Conservation (phyloP, 2,888 invertebrate species). For the Poecilus cupreus region DNA sequence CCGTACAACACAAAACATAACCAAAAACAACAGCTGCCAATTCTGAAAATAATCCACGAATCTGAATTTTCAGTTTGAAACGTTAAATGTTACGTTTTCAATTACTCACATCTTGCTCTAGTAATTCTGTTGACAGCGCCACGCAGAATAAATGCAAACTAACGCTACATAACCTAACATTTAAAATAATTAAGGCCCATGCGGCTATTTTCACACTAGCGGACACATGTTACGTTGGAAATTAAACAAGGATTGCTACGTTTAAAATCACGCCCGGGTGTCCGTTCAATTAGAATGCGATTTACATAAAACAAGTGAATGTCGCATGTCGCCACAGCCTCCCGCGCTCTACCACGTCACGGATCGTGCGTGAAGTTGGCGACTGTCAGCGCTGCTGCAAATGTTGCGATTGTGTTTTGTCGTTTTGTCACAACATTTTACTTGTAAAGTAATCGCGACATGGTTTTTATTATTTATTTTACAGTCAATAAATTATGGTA, state of each 20-base stretch:
- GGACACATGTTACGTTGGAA: conserved; percentile 40
- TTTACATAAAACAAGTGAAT: conserved; percentile 49
- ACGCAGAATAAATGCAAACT: neutral
- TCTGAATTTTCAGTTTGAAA: too few species aligned
- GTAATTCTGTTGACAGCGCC: conserved; percentile 15
- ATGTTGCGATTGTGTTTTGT: too few species aligned
- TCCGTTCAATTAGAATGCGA: conserved; percentile 36
- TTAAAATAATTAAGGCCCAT: conserved; percentile 36
- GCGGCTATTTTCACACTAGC: neutral
- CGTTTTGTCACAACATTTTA: too few species aligned
- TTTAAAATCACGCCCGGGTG: conserved; percentile 1
- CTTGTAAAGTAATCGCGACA: too few species aligned
- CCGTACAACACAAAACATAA: too few species aligned
- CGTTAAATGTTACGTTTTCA: neutral
- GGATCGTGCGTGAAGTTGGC: too few species aligned
- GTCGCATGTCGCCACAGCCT: neutral
- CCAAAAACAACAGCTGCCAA: too few species aligned
- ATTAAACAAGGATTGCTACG: conserved; percentile 14
- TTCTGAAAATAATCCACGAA: too few species aligned
- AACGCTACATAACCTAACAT: neutral
- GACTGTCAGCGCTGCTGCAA: too few species aligned
- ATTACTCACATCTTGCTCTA: conserved; percentile 16
- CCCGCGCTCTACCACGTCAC: too few species aligned
- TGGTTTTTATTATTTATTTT: too few species aligned
- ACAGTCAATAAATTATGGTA: too few species aligned